Conservation (phyloP, 1,140 invertebrate species). For the Drosophila mojavensis region DNA sequence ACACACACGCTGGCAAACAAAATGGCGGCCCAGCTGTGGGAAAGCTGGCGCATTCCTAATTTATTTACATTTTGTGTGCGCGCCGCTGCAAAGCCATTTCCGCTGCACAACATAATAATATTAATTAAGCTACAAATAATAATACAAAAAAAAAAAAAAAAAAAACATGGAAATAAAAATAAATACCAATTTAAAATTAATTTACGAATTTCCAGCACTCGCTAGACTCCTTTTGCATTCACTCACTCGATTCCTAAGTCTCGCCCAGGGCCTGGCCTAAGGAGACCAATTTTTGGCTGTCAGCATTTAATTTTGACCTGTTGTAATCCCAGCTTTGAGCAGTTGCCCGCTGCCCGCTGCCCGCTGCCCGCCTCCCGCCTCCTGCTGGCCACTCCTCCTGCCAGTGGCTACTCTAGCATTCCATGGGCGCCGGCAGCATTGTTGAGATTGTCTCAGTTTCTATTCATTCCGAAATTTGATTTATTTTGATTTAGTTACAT, state of each 20-base stretch:
- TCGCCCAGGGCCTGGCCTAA: too few species aligned
- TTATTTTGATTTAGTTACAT: constrained; percentile 46
- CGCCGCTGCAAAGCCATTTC: constrained; percentile 10
- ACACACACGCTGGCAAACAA: constrained; percentile 16
- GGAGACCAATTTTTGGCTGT: background rate
- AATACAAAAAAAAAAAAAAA: background rate
- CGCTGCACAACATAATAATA: constrained; percentile 11
- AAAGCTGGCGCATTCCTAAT: constrained; percentile 8
- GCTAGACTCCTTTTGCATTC: background rate
- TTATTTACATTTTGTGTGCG: constrained; percentile 24
- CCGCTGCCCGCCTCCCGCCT: background rate
- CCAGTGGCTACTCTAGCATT: background rate
- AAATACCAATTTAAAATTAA: constrained; percentile 22
- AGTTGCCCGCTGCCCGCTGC: background rate
- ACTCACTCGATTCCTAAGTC: background rate
- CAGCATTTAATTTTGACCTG: background rate
- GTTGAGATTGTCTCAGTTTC: constrained; percentile 26
- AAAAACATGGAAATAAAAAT: background rate
- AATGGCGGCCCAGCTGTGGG: constrained; percentile 23
- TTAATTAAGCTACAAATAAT: constrained; percentile 1
- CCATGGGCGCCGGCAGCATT: constrained; percentile 11
- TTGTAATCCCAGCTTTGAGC: background rate
- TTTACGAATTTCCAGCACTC: constrained; percentile 30
- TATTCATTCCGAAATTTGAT: constrained; percentile 27
- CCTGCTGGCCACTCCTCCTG: too few species aligned